Percentiles rank a stretch among this genome's conserved stretches.
Evolutionary conservation across 1,140 invertebrate species (phyloP).

Genomic region (Papilio dardanus): DNA sequence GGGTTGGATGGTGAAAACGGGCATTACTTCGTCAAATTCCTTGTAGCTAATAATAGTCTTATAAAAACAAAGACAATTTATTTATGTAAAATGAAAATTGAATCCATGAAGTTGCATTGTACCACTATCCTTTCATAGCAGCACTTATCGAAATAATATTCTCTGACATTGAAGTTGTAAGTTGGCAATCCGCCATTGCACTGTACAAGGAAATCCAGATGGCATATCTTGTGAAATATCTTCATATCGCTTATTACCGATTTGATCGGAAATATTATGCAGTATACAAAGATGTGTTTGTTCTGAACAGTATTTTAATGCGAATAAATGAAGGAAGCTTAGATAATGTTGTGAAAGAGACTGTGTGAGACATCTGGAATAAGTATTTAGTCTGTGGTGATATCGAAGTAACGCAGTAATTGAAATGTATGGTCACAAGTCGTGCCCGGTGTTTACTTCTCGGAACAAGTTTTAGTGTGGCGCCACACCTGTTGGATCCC

Average conservation of each 20-base stretch:
- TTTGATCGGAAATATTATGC: neutral
- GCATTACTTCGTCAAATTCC: no score
- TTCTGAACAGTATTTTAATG: neutral
- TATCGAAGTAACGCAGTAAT: conserved; percentile 55
- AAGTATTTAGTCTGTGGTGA: conserved; percentile 7
- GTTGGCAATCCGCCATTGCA: neutral
- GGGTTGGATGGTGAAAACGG: no score
- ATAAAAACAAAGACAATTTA: neutral
- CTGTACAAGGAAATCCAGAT: conserved; percentile 12
- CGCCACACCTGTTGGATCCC: conserved; percentile 39
- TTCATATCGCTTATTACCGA: neutral
- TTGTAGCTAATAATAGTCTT: no score
- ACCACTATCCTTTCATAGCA: neutral
- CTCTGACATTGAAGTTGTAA: neutral
- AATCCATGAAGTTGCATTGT: neutral
- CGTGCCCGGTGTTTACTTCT: conserved; percentile 47
- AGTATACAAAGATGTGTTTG: neutral
- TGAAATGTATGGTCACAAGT: conserved; percentile 58
- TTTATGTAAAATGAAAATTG: neutral
- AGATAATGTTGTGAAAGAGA: conserved; percentile 7
- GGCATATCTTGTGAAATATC: neutral
- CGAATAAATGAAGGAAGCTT: conserved; percentile 12
- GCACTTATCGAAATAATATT: neutral
- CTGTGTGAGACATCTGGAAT: neutral
- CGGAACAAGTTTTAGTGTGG: conserved; percentile 41